Evolutionary conservation across 2,888 invertebrate species (phyloP).

Genomic region (Heliconius sara): DNA sequence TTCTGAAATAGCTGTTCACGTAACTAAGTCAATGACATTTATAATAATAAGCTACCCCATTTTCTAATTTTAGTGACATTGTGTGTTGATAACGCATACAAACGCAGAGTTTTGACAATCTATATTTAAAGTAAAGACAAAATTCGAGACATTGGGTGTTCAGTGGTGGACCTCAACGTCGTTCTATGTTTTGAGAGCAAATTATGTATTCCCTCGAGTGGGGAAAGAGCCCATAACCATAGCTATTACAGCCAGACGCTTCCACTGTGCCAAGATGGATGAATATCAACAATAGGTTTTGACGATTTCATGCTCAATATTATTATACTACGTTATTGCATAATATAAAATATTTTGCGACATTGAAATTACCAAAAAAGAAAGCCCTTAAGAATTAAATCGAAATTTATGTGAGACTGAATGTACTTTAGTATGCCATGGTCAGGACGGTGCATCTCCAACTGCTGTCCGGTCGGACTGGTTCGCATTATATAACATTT

Average conservation of each 20-base stretch:
- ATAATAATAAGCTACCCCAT: too few relatives aligned
- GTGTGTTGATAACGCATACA: too few relatives aligned
- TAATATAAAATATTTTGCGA: conserved; percentile 31
- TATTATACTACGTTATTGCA: conserved; percentile 3
- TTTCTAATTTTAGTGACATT: too few relatives aligned
- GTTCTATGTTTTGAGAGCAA: too few relatives aligned
- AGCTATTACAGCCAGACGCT: background rate
- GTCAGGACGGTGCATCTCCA: conserved; percentile 18
- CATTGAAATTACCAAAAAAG: conserved; percentile 40
- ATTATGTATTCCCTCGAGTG: too few relatives aligned
- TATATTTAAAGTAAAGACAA: too few relatives aligned
- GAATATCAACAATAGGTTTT: background rate
- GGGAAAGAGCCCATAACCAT: too few relatives aligned
- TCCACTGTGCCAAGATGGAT: background rate
- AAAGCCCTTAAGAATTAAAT: conserved; percentile 51
- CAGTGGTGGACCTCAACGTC: too few relatives aligned
- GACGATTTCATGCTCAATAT: conserved; percentile 3
- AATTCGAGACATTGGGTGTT: too few relatives aligned
- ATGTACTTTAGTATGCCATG: conserved; percentile 18
- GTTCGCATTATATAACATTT: conserved; percentile 28
- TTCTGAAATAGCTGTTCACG: background rate
- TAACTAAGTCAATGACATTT: too few relatives aligned
- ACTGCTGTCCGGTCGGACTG: conserved; percentile 10
- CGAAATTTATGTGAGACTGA: conserved; percentile 53
- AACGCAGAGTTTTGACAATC: too few relatives aligned